Conservation (phyloP, 2,888 invertebrate genomes). For the Willowsia nigromaculata region DNA sequence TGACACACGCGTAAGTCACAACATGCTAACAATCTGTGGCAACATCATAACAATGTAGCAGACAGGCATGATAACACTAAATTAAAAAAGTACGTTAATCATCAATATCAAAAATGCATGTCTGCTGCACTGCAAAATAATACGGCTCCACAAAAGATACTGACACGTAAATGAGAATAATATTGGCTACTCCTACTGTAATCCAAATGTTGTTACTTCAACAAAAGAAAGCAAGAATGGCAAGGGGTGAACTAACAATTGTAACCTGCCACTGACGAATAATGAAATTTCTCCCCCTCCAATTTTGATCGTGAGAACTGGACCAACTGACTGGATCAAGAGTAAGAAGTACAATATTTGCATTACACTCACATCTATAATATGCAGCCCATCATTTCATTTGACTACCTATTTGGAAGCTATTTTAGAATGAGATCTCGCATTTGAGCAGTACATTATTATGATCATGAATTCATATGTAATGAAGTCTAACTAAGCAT, state of each 20-base stretch:
- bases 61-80: background rate
- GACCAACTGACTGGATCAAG: slow-evolving; percentile 62
- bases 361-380: background rate
- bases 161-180: background rate
- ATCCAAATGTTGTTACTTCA: slow-evolving; percentile 10
- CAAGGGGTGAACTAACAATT: background rate
- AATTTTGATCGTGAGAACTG: slow-evolving; percentile 70
- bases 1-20: background rate
- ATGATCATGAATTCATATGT: too few relatives aligned
- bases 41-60: background rate
- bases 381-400: background rate
- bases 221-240: slow-evolving; percentile 15
- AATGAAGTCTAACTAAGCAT: too few relatives aligned
- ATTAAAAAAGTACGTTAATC: background rate
- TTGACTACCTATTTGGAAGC: too few relatives aligned
- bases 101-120: background rate
- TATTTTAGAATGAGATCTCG: too few relatives aligned
- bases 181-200: background rate
- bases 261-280: slow-evolving; percentile 45
- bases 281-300: slow-evolving; percentile 66
- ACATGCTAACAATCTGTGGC: slow-evolving; percentile 21
- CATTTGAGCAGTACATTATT: too few relatives aligned
- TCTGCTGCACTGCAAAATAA: background rate
- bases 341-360: slow-evolving; percentile 21
- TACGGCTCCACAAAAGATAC: background rate